Percentiles rank a stretch among this genome's conserved stretches.
These are phyloP conservation scores for Danionella dracula DNA, from an alignment of 2,797 vertebrate genomes.

Conservation along the genomic window DNA sequence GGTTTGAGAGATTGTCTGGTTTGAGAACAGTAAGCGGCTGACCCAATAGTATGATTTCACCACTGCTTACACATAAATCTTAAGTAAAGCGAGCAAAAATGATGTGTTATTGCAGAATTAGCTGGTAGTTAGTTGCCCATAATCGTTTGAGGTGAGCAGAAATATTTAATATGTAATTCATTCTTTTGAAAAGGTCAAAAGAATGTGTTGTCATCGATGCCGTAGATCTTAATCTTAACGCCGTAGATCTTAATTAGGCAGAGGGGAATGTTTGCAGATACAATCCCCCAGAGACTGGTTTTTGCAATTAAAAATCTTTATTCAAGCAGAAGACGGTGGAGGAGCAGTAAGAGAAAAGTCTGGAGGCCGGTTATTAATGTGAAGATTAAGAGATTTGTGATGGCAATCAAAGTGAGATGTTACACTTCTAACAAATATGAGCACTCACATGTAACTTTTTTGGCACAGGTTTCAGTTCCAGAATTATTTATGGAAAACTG, in stretches of 20 bases:
- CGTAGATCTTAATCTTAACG: no score
- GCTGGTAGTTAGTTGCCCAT: background rate
- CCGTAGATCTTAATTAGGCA: conserved; percentile 5
- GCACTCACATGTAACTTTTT: no score
- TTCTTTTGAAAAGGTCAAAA: background rate
- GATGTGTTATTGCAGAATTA: no score
- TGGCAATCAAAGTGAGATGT: background rate
- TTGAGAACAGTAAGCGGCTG: background rate
- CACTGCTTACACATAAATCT: no score
- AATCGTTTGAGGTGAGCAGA: background rate
- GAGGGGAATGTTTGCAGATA: background rate
- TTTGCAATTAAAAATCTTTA: conserved; percentile 8
- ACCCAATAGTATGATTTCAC: background rate
- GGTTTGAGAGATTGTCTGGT: conserved; percentile 2
- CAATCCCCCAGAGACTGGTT: background rate
- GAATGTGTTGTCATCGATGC: background rate
- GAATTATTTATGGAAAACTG: no score
- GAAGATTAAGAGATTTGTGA: background rate
- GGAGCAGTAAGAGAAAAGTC: background rate
- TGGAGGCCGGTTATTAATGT: conserved; percentile 6
- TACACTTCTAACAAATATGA: conserved; percentile 1
- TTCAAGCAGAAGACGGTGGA: background rate
- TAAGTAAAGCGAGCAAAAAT: no score
- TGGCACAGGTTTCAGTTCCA: no score
- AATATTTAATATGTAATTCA: background rate